These are phyloP conservation scores for Periophthalmodon schlosseri DNA, from an alignment of 2,113 vertebrate genomes.

Conservation along the genomic window DNA sequence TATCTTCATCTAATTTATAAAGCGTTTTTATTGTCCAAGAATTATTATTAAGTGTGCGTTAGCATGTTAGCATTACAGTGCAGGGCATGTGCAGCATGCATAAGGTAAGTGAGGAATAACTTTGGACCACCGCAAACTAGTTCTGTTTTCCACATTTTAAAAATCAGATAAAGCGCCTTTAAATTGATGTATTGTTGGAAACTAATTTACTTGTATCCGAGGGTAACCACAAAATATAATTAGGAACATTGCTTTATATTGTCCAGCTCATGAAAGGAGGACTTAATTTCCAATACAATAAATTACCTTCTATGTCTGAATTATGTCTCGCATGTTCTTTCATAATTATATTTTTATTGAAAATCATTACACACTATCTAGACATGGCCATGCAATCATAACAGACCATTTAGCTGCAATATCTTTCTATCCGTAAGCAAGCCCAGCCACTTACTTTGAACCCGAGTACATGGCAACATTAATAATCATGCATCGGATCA, in stretches of 20 bases:
- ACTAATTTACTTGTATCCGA: background rate
- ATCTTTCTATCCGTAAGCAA: background rate
- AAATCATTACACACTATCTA: background rate
- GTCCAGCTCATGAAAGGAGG: background rate
- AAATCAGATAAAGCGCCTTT: background rate
- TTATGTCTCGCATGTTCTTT: background rate
- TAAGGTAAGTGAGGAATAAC: no score
- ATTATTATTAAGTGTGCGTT: no score
- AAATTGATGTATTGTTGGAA: background rate
- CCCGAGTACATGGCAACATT: background rate
- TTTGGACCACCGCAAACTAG: no score
- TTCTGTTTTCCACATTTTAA: no score
- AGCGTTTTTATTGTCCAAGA: no score
- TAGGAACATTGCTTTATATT: background rate
- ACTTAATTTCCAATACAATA: background rate
- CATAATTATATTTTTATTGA: background rate
- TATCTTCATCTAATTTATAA: no score
- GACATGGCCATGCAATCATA: background rate
- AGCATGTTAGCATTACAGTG: no score
- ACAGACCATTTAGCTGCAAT: background rate
- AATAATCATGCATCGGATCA: background rate
- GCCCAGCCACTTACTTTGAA: background rate
- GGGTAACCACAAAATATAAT: background rate
- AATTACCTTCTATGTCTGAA: background rate
- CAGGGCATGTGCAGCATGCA: no score